Conservation (phyloP, 2,797 vertebrate species). For the Myotis pilosus region DNA sequence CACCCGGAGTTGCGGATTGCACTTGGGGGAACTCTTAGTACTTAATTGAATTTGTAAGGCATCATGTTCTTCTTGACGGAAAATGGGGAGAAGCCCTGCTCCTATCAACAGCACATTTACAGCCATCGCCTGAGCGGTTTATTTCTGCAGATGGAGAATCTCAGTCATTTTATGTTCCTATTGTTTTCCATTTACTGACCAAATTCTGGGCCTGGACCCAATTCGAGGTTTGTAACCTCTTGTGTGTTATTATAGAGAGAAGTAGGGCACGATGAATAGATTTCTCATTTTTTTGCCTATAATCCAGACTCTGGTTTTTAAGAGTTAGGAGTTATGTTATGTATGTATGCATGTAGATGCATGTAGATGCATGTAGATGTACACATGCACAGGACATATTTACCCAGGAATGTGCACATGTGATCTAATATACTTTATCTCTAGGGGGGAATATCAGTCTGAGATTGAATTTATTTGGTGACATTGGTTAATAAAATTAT, state of each 20-base stretch:
- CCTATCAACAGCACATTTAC: conserved; percentile 51
- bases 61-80: conserved; percentile 48
- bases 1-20: conserved; percentile 45
- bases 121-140: conserved; percentile 49
- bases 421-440: not conserved
- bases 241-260: no score
- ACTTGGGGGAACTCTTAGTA: conserved; percentile 46
- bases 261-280: no score
- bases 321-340: not conserved
- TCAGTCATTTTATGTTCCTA: conserved; percentile 72
- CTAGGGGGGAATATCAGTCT: not conserved
- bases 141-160: conserved; percentile 70
- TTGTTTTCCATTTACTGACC: conserved; percentile 70
- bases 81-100: conserved; percentile 30
- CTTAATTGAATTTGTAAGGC: conserved; percentile 69
- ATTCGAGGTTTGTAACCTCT: no score
- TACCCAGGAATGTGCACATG: not conserved
- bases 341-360: not conserved
- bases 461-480: no score
- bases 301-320: conserved; percentile 9
- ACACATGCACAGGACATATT: not conserved
- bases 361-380: not conserved
- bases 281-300: no score
- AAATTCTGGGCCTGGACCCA: no score
- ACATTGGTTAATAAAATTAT: no score